phyloP scores from a whole-genome alignment of 2,797 vertebrate species.

The Tauraco hartlaubi region DNA sequence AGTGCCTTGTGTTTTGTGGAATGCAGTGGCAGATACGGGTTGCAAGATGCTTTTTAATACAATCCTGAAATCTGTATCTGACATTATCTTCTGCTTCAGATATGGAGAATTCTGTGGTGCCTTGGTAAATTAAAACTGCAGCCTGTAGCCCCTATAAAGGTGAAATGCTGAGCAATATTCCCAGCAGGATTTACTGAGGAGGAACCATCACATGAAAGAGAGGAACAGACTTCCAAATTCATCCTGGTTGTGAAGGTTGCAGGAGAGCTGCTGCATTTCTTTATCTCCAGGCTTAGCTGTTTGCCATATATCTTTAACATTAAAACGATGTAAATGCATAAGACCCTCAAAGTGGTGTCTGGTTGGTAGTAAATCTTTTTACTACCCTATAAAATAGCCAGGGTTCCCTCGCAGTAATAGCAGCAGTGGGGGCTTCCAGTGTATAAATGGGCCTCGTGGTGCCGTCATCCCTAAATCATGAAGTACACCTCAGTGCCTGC shows the following conservation, averaged over 20 bases:
- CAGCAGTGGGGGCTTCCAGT: background rate
- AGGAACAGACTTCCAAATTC: background rate
- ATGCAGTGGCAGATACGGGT: background rate
- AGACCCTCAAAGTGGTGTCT: background rate
- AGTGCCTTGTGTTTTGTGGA: background rate
- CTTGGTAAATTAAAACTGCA: background rate
- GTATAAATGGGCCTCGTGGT: background rate
- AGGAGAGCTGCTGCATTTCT: background rate
- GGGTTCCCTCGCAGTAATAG: background rate
- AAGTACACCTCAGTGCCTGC: background rate
- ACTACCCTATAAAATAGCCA: background rate
- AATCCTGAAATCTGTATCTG: background rate
- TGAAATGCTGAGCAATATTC: background rate
- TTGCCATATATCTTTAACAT: background rate
- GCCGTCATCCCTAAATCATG: background rate
- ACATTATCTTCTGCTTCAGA: background rate
- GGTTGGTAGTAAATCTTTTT: slow-evolving; percentile 1
- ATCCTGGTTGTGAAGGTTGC: background rate
- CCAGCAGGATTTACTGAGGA: background rate
- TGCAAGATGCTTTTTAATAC: background rate
- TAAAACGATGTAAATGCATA: slow-evolving; percentile 18
- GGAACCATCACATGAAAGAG: background rate
- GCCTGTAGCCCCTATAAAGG: background rate
- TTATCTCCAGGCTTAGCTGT: background rate
- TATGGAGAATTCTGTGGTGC: background rate